Evolutionary conservation across 2,888 invertebrate species (phyloP), one percentile per base, ranked within the genome.

Genomic region (Hecatera dysodea): DNA sequence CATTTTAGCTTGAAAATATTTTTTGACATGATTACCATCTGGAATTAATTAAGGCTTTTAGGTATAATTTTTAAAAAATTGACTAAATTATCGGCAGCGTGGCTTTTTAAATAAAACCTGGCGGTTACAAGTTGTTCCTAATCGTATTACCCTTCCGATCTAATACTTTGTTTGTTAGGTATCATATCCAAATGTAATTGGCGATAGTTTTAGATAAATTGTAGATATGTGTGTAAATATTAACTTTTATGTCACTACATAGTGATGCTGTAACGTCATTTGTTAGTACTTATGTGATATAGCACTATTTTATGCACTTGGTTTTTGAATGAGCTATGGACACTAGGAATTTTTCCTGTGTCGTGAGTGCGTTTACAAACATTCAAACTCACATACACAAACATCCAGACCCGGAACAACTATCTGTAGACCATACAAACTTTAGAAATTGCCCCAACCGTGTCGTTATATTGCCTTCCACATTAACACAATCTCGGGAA

Each of bases 241-340:
- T 69, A 67, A 80, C 61, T 56, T 72, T 62, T 80, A 61, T 73
- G 60, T 75, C 71, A 83, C 72, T 50, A n/a, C 19, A 67, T 75
- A 75, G 59, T 84, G 75, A 84, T 85, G 67, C 74, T 70, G 61
- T 78, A 69, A 75, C 48, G 36, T 72, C 61, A 74, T 76, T 39
- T 67, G 59, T 85, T 83, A 78, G 76, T 76, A 84, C 77, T 81
- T 81, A 82, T 86, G 84, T 87, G 86, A 87, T 87, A 86, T 78
- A 80, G 77, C 75, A 59, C 55, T 75, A 79, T 73, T 61, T 66
- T 53, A 42, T 53, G 22, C 67, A 72, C 69, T 83, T 78, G 75
- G 75, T 77, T 85, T 84, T 80, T 80, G 72, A 69, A 66, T 67
- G 48, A n/a, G 24, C 60, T 61, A 36, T 17, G 12, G 2, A 60